Evolutionary conservation across 2,888 invertebrate species (phyloP).

Genomic region (Petrophora chlorosata): DNA sequence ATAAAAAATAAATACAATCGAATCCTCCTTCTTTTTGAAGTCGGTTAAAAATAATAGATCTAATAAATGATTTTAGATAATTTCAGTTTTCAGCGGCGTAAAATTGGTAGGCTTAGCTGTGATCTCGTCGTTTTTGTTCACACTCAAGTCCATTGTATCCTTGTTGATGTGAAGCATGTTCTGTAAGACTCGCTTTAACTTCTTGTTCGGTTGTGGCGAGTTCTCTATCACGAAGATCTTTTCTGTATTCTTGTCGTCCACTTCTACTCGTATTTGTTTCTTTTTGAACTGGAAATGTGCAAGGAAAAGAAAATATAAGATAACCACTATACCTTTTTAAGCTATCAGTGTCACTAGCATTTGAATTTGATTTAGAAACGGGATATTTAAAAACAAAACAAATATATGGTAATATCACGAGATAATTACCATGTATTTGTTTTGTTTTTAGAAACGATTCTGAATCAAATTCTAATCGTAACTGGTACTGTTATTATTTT

Average conservation of each 20-base stretch:
- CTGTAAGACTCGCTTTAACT: conserved; percentile 59
- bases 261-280: conserved; percentile 37
- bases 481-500: no score
- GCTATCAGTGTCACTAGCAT: no score
- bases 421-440: no score
- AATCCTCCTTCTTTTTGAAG: no score
- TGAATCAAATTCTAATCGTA: no score
- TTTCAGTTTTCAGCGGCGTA: conserved; percentile 66
- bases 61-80: conserved; percentile 35
- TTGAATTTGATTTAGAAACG: no score
- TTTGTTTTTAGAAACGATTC: no score
- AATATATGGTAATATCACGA: no score
- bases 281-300: conserved; percentile 53
- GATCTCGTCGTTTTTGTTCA: conserved; percentile 61
- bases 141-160: conserved; percentile 65
- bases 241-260: conserved; percentile 63
- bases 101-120: conserved; percentile 73
- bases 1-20: no score
- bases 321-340: no score
- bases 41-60: no score
- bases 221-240: conserved; percentile 69
- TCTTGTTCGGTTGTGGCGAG: conserved; percentile 64
- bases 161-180: conserved; percentile 71
- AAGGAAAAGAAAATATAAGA: background rate
- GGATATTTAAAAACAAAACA: no score